Evolutionary conservation across 2,113 vertebrate genomes (phyloP).

Genomic region (Chroicocephalus ridibundus): DNA sequence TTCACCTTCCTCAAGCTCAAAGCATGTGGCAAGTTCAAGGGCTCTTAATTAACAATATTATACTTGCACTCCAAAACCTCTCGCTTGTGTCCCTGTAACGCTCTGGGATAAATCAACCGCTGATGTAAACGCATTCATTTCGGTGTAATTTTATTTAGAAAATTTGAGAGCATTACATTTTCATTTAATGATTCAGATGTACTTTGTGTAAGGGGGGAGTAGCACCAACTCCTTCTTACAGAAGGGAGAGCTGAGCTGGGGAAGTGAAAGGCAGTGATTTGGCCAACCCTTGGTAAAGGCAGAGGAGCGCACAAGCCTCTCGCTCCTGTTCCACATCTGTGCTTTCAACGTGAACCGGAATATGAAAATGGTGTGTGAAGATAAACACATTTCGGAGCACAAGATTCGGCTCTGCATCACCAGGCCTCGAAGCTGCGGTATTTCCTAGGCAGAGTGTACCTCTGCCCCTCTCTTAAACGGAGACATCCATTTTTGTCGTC

Average conservation of each 20-base stretch:
- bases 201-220: neutral
- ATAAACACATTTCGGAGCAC: neutral
- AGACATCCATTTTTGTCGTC: neutral
- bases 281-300: neutral
- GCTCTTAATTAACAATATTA: slow-evolving; percentile 11
- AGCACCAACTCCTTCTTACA: neutral
- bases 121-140: neutral
- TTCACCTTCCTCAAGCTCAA: neutral
- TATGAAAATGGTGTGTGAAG: neutral
- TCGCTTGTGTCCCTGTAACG: neutral
- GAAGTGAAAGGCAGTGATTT: neutral
- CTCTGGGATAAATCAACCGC: neutral
- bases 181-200: neutral
- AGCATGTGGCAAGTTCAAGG: neutral
- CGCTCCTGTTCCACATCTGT: neutral
- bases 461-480: neutral
- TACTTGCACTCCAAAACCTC: neutral
- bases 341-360: neutral
- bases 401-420: neutral
- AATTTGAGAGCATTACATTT: neutral
- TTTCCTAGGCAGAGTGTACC: neutral
- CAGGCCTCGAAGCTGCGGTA: neutral
- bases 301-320: neutral
- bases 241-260: neutral
- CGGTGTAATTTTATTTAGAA: neutral